Evolutionary conservation across 2,888 invertebrate genomes (phyloP).

Genomic region (Hydroisotoma schaefferi): DNA sequence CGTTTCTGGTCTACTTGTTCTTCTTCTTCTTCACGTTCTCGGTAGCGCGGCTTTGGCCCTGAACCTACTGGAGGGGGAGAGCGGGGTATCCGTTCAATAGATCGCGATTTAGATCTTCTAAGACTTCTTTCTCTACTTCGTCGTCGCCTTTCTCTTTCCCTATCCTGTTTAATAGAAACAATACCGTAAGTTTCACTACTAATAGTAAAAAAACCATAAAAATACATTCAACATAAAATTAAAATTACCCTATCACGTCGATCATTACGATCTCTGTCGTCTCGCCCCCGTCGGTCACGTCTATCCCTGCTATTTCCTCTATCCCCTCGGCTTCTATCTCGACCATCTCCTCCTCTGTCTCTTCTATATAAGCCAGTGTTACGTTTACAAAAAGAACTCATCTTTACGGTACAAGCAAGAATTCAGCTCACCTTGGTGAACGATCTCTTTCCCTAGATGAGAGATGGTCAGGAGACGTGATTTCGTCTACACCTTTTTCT

Average conservation of each 20-base stretch:
- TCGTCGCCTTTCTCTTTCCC: constrained; percentile 55
- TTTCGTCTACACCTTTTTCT: constrained; percentile 49
- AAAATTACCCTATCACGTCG: constrained; percentile 17
- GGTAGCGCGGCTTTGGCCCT: constrained; percentile 48
- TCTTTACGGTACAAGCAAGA: background rate
- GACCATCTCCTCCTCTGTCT: constrained; percentile 36
- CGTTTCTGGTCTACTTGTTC: constrained; percentile 87
- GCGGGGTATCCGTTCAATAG: constrained; percentile 52
- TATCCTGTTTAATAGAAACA: constrained; percentile 39
- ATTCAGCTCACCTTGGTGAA: constrained; percentile 17
- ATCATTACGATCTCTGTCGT: constrained; percentile 26
- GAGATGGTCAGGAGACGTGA: constrained; percentile 50
- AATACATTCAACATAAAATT: background rate
- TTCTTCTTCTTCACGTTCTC: constrained; percentile 83
- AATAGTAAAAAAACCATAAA: background rate
- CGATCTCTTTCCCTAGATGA: constrained; percentile 25
- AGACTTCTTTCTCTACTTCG: constrained; percentile 55
- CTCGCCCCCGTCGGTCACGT: constrained; percentile 20
- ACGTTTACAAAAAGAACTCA: background rate
- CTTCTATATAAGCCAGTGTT: background rate
- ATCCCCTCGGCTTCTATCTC: constrained; percentile 6
- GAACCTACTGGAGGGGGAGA: constrained; percentile 58
- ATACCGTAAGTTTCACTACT: constrained; percentile 21
- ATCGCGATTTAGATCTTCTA: constrained; percentile 49
- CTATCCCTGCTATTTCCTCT: constrained; percentile 22